Evolutionary conservation across 2,888 invertebrate genomes (phyloP).

Genomic region (Phania funesta): DNA sequence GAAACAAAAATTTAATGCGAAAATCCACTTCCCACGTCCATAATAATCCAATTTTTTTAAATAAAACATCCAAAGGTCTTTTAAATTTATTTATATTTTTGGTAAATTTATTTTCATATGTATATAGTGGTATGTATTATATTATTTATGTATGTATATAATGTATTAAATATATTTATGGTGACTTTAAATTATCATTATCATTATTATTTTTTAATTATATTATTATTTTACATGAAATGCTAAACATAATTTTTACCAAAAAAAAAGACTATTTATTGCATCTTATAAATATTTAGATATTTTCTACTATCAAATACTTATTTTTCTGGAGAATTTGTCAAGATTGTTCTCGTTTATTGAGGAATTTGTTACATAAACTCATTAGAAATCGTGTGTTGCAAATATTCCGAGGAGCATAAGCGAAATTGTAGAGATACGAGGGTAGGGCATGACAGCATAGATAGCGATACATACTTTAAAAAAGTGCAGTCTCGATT

Average conservation of each 20-base stretch:
- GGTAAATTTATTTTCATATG: conserved; percentile 69
- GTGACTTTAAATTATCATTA: conserved; percentile 40
- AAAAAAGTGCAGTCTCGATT: no score
- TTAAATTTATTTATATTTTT: conserved; percentile 62
- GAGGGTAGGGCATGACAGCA: neutral
- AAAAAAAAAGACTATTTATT: conserved; percentile 39
- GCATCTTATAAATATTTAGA: conserved; percentile 31
- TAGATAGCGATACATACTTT: no score
- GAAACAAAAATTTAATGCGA: no score
- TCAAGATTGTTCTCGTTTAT: conserved; percentile 15
- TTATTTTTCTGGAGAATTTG: conserved; percentile 8
- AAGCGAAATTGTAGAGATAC: neutral
- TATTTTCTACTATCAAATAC: conserved; percentile 23
- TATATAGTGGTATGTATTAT: conserved; percentile 70
- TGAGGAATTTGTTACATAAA: neutral
- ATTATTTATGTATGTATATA: conserved; percentile 66
- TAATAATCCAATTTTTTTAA: neutral
- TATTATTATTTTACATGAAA: conserved; percentile 69
- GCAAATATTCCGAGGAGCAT: neutral
- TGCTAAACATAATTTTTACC: conserved; percentile 66
- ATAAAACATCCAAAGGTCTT: conserved; percentile 50
- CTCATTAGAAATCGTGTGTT: neutral
- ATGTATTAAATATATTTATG: conserved; percentile 66
- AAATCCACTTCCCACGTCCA: no score
- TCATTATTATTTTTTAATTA: conserved; percentile 27